These are phyloP conservation scores for Corydoras maculifer DNA, from an alignment of 2,113 vertebrate genomes.

Conservation along the genomic window DNA sequence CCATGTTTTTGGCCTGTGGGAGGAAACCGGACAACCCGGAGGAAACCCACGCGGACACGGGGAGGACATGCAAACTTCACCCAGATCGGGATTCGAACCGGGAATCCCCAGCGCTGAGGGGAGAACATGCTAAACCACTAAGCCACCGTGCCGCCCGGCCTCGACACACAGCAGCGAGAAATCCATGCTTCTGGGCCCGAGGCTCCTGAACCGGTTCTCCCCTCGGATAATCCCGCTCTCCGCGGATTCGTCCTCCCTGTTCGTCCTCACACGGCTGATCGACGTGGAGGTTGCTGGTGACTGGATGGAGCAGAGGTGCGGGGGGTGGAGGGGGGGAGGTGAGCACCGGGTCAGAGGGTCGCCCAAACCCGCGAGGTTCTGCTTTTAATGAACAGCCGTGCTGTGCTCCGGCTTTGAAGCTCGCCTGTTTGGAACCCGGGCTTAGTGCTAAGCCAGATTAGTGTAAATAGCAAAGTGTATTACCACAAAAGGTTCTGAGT, in stretches of 20 bases:
- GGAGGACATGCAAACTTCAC: no score
- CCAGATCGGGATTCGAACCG: no score
- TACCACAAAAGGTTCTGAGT: conserved; percentile 49
- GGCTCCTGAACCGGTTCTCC: conserved; percentile 43
- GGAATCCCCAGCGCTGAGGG: no score
- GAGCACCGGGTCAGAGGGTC: conserved; percentile 50
- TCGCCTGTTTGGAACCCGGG: conserved; percentile 51
- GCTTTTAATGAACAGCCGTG: conserved; percentile 49
- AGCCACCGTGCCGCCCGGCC: no score
- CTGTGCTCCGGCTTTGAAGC: conserved; percentile 48
- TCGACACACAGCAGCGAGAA: no score
- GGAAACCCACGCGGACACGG: no score
- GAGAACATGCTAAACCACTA: no score
- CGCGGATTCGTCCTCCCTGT: conserved; percentile 66
- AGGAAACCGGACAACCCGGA: no score
- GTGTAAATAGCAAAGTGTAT: conserved; percentile 42
- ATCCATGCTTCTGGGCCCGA: neutral
- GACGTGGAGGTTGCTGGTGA: conserved; percentile 61
- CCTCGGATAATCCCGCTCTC: conserved; percentile 63
- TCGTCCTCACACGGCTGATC: conserved; percentile 58
- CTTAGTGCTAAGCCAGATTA: conserved; percentile 47
- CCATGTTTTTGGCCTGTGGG: no score
- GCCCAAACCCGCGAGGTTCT: conserved; percentile 51
- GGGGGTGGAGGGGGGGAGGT: conserved; percentile 29
- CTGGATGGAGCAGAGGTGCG: conserved; percentile 12